Conservation (phyloP, 2,113 vertebrate genomes). For the Pleuronectes platessa region DNA sequence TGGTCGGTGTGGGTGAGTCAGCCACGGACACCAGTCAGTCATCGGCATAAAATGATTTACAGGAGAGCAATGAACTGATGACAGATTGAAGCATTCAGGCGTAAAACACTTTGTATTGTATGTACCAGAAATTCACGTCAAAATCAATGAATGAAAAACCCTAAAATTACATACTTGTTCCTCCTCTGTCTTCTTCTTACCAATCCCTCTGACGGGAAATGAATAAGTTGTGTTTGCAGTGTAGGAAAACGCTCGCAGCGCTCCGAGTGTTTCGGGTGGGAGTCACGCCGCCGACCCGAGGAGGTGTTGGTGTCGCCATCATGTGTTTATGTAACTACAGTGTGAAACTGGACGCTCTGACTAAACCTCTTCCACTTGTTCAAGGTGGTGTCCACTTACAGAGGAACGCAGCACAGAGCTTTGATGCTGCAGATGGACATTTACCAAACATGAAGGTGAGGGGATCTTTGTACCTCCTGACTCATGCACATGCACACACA, state of each 20-base stretch:
- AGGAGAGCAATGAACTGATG: background rate
- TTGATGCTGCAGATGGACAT: conserved; percentile 36
- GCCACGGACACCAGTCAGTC: background rate
- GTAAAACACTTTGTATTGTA: too few species aligned
- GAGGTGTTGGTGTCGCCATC: conserved; percentile 17
- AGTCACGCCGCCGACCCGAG: background rate
- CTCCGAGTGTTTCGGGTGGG: background rate
- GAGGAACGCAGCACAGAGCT: conserved; percentile 28
- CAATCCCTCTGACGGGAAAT: background rate
- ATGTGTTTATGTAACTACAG: conserved; percentile 1
- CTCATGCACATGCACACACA: background rate
- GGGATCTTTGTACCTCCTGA: background rate
- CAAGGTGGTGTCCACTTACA: conserved; percentile 64
- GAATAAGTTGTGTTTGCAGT: background rate
- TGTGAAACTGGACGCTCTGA: conserved; percentile 22
- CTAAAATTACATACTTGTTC: background rate
- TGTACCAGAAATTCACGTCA: too few species aligned
- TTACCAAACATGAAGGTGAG: conserved; percentile 50
- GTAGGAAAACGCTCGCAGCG: background rate
- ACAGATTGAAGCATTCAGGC: too few species aligned
- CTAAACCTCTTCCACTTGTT: conserved; percentile 45
- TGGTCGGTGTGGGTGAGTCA: background rate
- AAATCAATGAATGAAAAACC: background rate
- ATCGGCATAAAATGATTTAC: background rate
- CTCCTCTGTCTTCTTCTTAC: background rate